phyloP scores from a whole-genome alignment of 2,797 vertebrate genomes.

The Euthynnus affinis region DNA sequence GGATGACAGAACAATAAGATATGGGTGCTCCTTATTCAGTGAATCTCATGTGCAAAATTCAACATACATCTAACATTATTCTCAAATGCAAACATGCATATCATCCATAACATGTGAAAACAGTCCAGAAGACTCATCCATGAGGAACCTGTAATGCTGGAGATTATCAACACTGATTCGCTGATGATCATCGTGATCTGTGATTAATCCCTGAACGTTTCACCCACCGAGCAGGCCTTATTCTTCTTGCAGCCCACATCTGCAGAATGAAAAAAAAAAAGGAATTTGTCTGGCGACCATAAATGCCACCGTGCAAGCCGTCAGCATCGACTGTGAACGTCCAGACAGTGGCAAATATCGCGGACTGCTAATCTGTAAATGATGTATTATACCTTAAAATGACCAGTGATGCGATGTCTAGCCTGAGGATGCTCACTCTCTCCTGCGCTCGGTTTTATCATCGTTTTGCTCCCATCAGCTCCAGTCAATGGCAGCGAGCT shows the following conservation, averaged over 20 bases:
- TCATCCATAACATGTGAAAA: slow-evolving; percentile 34
- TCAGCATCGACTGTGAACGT: slow-evolving; percentile 29
- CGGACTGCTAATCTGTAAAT: slow-evolving; percentile 44
- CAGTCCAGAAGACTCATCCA: slow-evolving; percentile 25
- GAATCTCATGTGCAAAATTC: slow-evolving; percentile 28
- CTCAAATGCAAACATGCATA: slow-evolving; percentile 18
- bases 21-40: slow-evolving; percentile 1
- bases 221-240: slow-evolving; percentile 49
- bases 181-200: slow-evolving; percentile 50
- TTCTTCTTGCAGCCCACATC: slow-evolving; percentile 64
- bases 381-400: slow-evolving; percentile 64
- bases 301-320: slow-evolving; percentile 41
- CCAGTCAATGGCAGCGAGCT: slow-evolving; percentile 79
- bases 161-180: slow-evolving; percentile 28
- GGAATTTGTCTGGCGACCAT: slow-evolving; percentile 22
- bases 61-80: slow-evolving; percentile 28
- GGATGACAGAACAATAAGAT: not conserved
- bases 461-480: slow-evolving; percentile 68
- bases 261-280: slow-evolving; percentile 41
- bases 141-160: not conserved
- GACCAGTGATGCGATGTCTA: slow-evolving; percentile 59
- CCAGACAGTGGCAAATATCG: slow-evolving; percentile 38
- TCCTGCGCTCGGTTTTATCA: slow-evolving; percentile 53
- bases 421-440: slow-evolving; percentile 56
- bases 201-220: slow-evolving; percentile 53